phyloP scores from a whole-genome alignment of 2,113 vertebrate species.

The Lontra canadensis region DNA sequence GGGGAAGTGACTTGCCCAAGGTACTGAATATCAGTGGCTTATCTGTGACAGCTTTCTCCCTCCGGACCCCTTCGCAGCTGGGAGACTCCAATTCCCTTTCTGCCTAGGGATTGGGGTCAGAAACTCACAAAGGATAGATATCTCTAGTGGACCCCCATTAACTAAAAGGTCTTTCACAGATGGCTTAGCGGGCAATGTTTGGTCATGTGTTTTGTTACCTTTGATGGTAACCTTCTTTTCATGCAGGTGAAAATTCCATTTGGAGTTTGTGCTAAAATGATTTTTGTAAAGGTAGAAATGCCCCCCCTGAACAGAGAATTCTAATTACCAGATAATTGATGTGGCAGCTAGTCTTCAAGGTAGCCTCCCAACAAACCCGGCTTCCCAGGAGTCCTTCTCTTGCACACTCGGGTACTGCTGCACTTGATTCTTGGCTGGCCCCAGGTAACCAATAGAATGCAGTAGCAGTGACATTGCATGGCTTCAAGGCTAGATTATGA shows the following conservation, averaged over 20 bases:
- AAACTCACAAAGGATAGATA: background rate
- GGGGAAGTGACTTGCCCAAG: background rate
- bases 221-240: background rate
- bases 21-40: background rate
- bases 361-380: background rate
- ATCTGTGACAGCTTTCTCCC: background rate
- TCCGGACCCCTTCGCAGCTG: background rate
- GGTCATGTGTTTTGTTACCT: background rate
- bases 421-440: background rate
- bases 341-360: background rate
- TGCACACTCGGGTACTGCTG: no score
- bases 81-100: background rate
- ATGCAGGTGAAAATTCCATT: background rate
- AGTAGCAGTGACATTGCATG: background rate
- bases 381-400: background rate
- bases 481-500: background rate
- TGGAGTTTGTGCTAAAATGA: conserved; percentile 1
- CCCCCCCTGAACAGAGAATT: background rate
- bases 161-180: background rate
- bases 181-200: background rate
- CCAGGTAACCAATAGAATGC: background rate
- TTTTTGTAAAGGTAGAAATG: background rate
- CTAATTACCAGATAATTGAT: background rate
- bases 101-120: background rate
- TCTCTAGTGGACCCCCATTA: background rate